A percentile compares a stretch with the other conserved stretches of the same genome.
Evolutionary conservation across 2,888 invertebrate genomes (phyloP).

Genomic region (Laothoe populi): DNA sequence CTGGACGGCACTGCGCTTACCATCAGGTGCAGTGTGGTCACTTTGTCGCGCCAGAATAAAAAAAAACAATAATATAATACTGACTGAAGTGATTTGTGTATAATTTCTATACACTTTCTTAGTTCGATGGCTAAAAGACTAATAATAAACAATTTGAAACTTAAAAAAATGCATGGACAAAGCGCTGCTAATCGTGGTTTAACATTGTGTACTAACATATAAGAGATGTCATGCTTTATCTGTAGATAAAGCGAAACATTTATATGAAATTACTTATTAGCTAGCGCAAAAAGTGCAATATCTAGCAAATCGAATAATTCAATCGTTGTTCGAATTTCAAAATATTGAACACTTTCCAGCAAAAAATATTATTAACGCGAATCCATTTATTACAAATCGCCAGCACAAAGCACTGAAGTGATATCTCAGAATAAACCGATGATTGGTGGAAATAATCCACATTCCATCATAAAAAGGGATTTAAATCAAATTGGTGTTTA

Average conservation of each 20-base stretch:
- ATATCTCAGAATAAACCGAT: not conserved
- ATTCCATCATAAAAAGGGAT: constrained; percentile 9
- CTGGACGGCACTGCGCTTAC: no score
- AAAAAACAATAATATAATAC: no score
- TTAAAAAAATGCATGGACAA: no score
- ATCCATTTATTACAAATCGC: not conserved
- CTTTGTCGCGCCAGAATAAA: no score
- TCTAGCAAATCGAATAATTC: not conserved
- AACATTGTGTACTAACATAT: not conserved
- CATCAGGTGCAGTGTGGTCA: no score
- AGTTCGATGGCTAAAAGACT: no score
- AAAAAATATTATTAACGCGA: not conserved
- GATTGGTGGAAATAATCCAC: not conserved
- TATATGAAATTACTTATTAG: not conserved
- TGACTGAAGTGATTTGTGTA: no score
- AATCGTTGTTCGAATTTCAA: not conserved
- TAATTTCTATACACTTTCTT: no score
- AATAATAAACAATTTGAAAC: no score
- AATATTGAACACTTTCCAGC: not conserved
- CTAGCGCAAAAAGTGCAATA: not conserved
- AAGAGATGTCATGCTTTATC: not conserved
- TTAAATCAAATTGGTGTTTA: constrained; percentile 7
- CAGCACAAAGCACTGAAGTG: constrained; percentile 14
- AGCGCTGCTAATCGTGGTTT: not conserved
- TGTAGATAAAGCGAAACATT: not conserved